phyloP scores from a whole-genome alignment of 2,888 invertebrate species.

The Heliconius ismenius region DNA sequence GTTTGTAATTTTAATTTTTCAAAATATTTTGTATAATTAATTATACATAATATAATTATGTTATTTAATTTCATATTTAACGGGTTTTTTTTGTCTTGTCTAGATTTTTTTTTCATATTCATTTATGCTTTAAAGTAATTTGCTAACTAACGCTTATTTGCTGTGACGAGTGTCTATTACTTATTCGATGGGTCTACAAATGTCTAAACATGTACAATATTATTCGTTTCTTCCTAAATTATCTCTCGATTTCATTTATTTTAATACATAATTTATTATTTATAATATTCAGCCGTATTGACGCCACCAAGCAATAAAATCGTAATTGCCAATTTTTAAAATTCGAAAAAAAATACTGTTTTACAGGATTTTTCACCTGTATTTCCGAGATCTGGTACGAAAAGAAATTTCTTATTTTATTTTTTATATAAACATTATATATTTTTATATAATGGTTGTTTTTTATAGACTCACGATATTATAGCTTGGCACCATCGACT shows the following conservation, averaged over 20 bases:
- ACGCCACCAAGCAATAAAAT: background rate
- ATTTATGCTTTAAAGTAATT: background rate
- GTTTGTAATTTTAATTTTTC: background rate
- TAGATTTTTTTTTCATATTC: background rate
- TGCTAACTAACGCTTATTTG: slow-evolving; percentile 5
- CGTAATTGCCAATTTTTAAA: background rate
- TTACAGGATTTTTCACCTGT: background rate
- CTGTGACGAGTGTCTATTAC: slow-evolving; percentile 16
- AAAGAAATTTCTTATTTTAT: no score
- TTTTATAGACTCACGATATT: no score
- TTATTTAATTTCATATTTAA: background rate
- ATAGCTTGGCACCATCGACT: background rate
- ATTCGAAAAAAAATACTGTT: background rate
- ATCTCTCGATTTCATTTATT: slow-evolving; percentile 15
- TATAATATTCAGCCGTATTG: slow-evolving; percentile 9
- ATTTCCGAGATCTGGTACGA: no score
- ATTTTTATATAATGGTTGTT: no score
- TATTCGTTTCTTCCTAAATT: slow-evolving; percentile 14
- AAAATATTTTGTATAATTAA: slow-evolving; percentile 9
- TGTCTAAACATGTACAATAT: slow-evolving; percentile 23
- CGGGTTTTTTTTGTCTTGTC: slow-evolving; percentile 9
- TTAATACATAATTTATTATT: slow-evolving; percentile 7
- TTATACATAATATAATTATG: background rate
- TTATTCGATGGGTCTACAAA: slow-evolving; percentile 11
- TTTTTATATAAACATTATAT: no score